Base-by-base conservation (phyloP, 37 sponge, comb jelly and placozoan species). In the Theonella swinhoei region DNA sequence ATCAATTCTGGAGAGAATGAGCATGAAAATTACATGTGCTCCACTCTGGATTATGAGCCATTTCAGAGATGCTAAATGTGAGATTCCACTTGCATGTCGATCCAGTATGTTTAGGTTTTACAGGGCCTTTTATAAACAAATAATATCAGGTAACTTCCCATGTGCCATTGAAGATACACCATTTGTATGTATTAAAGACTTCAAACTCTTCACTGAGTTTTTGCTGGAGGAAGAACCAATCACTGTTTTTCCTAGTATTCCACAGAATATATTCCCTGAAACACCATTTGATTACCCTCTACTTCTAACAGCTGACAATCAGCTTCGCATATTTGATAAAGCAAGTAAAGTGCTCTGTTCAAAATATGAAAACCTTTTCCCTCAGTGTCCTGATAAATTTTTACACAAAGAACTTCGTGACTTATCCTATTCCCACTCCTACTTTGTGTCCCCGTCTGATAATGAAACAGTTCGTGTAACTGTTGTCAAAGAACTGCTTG, bases 1-100 rank as follows among this genome's bases (percentile, higher is more conserved):
- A 29, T 74, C 76, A 19, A 54, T 85, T n/a, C 42, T 85, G 19
- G 81, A 75, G 68, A 39, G 9, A 2, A 65, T 90, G 22, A 72
- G 78, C 26, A 90, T 90, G 86, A 80, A 80, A 29, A 74, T 90
- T 0, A 81, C 82, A 24, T 58, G 42, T 37, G 86, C 86, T 34
- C 75, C 86, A 37, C 22, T 29, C 4, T 42, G 28, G 24, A 32
- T 90, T 2, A 47, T 14, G 54, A 66, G 60, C 1, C 64, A 77
- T 31, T 70, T 90, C 40, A 75, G 81, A 62, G 59, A 42, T 0
- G 60, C 74, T 34, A 43, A 77, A 37, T 26, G 37, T 39, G 47
- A 85, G 0, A 23, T 79, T 17, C 87, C 73, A 40, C 26, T 1
- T 39, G 64, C 42, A 40, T 38, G 58, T 23, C 74, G 64, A 29